A percentile compares a stretch with the other conserved stretches of the same genome.
Conservation (phyloP, 23 tunicate genomes). For the Halocynthia roretzi region DNA sequence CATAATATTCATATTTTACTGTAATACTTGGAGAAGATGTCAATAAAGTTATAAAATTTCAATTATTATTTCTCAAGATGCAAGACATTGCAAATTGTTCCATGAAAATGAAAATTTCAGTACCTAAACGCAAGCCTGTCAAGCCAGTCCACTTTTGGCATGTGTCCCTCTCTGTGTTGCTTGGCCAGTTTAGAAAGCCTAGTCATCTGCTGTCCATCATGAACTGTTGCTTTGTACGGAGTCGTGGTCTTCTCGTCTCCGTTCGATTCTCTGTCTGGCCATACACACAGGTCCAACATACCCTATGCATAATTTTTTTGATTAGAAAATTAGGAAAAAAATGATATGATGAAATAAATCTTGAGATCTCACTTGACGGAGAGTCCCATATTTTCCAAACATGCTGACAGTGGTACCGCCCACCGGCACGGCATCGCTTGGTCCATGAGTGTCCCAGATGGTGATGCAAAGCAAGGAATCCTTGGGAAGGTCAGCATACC, state of each 20-base stretch:
- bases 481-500: constrained; percentile 84
- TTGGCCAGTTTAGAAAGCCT: constrained; percentile 76
- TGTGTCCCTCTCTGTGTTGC: constrained; percentile 88
- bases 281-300: constrained; percentile 60
- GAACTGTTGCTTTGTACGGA: constrained; percentile 55
- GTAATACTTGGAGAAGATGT: too few relatives aligned
- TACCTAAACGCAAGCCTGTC: constrained; percentile 80
- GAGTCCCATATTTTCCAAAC: constrained; percentile 88
- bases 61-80: background rate
- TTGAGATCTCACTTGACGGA: constrained; percentile 42
- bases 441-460: constrained; percentile 82
- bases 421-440: constrained; percentile 61
- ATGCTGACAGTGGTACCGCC: constrained; percentile 74
- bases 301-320: constrained; percentile 15
- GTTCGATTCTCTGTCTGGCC: constrained; percentile 85
- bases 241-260: constrained; percentile 54
- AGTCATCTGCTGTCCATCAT: constrained; percentile 67
- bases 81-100: background rate
- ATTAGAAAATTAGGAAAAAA: too few relatives aligned
- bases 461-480: constrained; percentile 64
- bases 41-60: background rate
- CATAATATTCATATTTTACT: too few relatives aligned
- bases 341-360: too few relatives aligned
- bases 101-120: background rate
- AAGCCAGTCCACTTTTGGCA: constrained; percentile 95